These are phyloP conservation scores for Nowickia ferox DNA, from an alignment of 2,888 invertebrate genomes.

Conservation along the genomic window DNA sequence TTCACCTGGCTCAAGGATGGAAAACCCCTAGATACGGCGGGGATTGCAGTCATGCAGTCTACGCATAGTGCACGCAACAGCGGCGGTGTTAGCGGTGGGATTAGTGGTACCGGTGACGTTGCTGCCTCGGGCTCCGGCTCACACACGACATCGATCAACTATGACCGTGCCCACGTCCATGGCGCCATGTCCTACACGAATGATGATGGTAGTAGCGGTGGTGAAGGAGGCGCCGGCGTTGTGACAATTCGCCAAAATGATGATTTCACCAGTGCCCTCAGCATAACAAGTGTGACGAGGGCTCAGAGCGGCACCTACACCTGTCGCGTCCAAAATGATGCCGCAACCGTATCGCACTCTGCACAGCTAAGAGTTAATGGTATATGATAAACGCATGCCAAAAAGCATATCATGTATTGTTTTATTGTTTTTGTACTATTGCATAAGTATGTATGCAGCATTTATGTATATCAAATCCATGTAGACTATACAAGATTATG, in stretches of 20 bases:
- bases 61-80: conserved; percentile 72
- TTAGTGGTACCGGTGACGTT: conserved; percentile 80
- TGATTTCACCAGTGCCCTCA: conserved; percentile 86
- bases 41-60: conserved; percentile 70
- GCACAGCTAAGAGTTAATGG: conserved; percentile 86
- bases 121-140: conserved; percentile 75
- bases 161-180: conserved; percentile 62
- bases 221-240: conserved; percentile 83
- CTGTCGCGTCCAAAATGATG: conserved; percentile 86
- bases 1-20: conserved; percentile 87
- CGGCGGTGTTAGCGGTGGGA: conserved; percentile 78
- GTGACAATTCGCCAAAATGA: conserved; percentile 86
- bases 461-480: not conserved
- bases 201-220: conserved; percentile 80
- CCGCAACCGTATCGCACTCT: conserved; percentile 85
- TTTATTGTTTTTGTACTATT: conserved; percentile 23
- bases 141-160: conserved; percentile 69
- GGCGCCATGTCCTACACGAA: conserved; percentile 74
- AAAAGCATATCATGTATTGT: conserved; percentile 19
- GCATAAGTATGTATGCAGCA: not conserved
- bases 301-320: conserved; percentile 86
- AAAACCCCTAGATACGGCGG: conserved; percentile 82
- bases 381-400: conserved; percentile 79
- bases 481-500: not conserved
- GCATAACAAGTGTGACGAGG: conserved; percentile 85